Evolutionary conservation across 2,113 vertebrate species (phyloP), one percentile per base, ranked within the genome.

Genomic region (Taurulus bubalis): DNA sequence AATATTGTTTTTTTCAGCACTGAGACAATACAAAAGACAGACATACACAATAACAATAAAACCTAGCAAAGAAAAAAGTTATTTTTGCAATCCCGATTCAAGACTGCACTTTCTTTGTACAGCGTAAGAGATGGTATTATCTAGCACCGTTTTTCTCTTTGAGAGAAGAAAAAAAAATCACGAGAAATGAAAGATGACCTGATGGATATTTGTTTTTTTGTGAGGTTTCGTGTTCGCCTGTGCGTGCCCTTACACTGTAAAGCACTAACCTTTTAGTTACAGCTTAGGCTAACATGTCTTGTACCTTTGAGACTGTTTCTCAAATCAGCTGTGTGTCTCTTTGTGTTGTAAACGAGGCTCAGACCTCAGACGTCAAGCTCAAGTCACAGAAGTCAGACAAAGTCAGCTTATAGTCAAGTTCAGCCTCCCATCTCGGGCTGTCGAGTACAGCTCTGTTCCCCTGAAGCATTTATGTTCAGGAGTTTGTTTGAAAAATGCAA

Each of bases 1-100:
- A 92, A 93, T 95, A 91, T 93, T 95, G 92, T 55, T 92, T 95
- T 45, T 93, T 92, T 95, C 92, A 94, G 93, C 94, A 94, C 85
- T 83, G 84, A 93, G 93, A 95, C 94, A 90, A 86, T 88, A 94
- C 87, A 92, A 92, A 91, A 92, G 86, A 94, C 90, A 87, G 68
- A 93, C 90, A 85, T 70, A 93, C 71, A 87, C 78, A 89, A 91
- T 62, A 78, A 82, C 68, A 90, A 86, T 64, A 87, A 90, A 91
- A 72, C 84, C 76, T 85, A 79, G 80, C 78, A 62, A 71, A 85
- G 85, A 75, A 64, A 77, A 89, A 89, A 65, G 84, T 85, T 73
- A 91, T 58, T 81, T 91, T 90, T 88, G 92, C 92, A 93, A 92
- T 94, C 85, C 77, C 89, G 87, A 91, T 89, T 93, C 85, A 91